Base-by-base conservation (phyloP, 2,797 vertebrate species). In the Pseudochromis fuscus region DNA sequence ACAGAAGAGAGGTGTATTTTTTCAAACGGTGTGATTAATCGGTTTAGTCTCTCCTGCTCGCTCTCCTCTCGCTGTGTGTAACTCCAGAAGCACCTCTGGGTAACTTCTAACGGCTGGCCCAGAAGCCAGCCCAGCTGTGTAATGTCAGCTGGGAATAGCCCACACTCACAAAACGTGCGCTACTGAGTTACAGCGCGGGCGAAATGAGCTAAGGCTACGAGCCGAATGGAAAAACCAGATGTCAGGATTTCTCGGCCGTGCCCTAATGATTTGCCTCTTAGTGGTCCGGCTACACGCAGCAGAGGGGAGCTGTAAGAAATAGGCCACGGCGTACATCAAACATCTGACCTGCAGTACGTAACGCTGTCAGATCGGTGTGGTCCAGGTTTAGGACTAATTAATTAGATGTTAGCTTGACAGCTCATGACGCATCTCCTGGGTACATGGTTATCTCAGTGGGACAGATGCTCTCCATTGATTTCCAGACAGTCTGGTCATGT, bases 381-480 rank as follows among this genome's bases (percentile, higher is more conserved):
- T 70, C 40, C 2, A 21, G 66, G 53, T 71, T 75, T 67, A 40
- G 42, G 62, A 62, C 75, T 88, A 89, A 92, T 89, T 87, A 84
- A 88, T 86, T 83, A 73, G 60, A 87, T 28, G 78, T 82, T 77
- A 64, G 74, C 84, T 65, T 78, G 82, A 85, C 81, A 64, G 77
- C 62, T 87, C 70, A 33, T 77, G 82, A 85, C 19, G 11, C 23
- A 73, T 88, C 85, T 89, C 90, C 52, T 57, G 79, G 87, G 86
- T 59, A 71, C 78, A 77, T 5, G 55, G 53, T 86, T 89, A 91
- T 93, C 89, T 89, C 82, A 12, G 51, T 2, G 77, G 80, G 84
- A 81, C 91, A 93, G 92, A 92, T 87, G 89, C 83, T 81, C 75
- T 31, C 33, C 85, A 91, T 90, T 90, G 91, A 92, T 91, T 91